These are phyloP conservation scores for Tipula unca DNA, from an alignment of 2,888 invertebrate species.

Conservation along the genomic window DNA sequence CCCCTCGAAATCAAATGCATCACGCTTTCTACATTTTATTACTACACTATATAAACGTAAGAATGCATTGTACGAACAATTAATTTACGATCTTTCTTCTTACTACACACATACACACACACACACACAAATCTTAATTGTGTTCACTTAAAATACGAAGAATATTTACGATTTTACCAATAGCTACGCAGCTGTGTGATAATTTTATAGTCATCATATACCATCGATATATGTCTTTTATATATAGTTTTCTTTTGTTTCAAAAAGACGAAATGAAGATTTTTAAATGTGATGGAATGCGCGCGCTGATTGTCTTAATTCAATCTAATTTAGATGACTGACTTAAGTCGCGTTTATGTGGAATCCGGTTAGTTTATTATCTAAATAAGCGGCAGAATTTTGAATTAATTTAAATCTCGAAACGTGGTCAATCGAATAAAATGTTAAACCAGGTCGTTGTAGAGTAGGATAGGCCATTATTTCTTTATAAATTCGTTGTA, in stretches of 20 bases:
- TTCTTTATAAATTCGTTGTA: too few species aligned
- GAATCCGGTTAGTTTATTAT: neutral
- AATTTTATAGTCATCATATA: neutral
- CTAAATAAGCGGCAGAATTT: too few species aligned
- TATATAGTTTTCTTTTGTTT: neutral
- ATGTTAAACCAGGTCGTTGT: too few species aligned
- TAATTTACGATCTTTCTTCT: neutral
- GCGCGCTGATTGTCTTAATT: neutral
- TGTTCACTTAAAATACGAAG: neutral
- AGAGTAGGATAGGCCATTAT: too few species aligned
- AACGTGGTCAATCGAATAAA: too few species aligned
- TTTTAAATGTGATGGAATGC: neutral
- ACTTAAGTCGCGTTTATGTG: neutral
- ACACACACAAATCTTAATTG: neutral
- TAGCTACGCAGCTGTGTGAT: neutral
- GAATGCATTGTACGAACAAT: neutral
- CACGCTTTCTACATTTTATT: neutral
- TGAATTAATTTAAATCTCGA: too few species aligned
- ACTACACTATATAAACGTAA: neutral
- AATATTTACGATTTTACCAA: neutral
- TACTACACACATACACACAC: too few species aligned
- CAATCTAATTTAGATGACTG: neutral
- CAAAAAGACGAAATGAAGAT: neutral
- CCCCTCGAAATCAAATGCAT: neutral
- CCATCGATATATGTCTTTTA: neutral